Evolutionary conservation across 2,113 vertebrate genomes (phyloP).

Genomic region (Atlantisia rogersi): DNA sequence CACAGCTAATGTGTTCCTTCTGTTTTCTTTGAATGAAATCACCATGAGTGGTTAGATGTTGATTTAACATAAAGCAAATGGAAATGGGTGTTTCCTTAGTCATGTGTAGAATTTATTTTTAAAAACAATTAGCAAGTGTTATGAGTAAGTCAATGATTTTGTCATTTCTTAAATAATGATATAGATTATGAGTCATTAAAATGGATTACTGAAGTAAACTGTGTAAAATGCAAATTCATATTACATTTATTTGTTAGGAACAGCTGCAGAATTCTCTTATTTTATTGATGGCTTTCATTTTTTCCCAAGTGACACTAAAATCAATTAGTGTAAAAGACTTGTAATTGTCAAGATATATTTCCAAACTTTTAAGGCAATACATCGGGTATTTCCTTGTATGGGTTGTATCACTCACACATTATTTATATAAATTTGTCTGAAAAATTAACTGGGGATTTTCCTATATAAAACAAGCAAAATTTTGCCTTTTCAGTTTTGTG

Average conservation of each 20-base stretch:
- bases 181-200: constrained; percentile 68
- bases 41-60: constrained; percentile 84
- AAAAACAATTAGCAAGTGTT: constrained; percentile 81
- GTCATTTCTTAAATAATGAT: constrained; percentile 73
- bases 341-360: constrained; percentile 48
- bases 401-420: constrained; percentile 3
- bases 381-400: constrained; percentile 5
- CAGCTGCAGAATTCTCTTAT: constrained; percentile 65
- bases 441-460: constrained; percentile 8
- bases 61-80: constrained; percentile 89
- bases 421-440: constrained; percentile 5
- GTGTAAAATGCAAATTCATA: constrained; percentile 61
- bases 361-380: constrained; percentile 28
- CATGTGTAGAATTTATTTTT: constrained; percentile 77
- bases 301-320: constrained; percentile 42
- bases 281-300: constrained; percentile 61
- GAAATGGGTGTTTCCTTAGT: constrained; percentile 84
- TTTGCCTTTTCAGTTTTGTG: background rate
- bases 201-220: constrained; percentile 68
- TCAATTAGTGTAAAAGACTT: constrained; percentile 28
- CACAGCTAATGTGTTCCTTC: constrained; percentile 84
- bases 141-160: constrained; percentile 74
- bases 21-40: constrained; percentile 87
- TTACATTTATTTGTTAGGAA: constrained; percentile 55
- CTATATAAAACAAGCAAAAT: background rate